These are phyloP conservation scores for Acleris cristana DNA, from an alignment of 2,888 invertebrate species.

Conservation along the genomic window DNA sequence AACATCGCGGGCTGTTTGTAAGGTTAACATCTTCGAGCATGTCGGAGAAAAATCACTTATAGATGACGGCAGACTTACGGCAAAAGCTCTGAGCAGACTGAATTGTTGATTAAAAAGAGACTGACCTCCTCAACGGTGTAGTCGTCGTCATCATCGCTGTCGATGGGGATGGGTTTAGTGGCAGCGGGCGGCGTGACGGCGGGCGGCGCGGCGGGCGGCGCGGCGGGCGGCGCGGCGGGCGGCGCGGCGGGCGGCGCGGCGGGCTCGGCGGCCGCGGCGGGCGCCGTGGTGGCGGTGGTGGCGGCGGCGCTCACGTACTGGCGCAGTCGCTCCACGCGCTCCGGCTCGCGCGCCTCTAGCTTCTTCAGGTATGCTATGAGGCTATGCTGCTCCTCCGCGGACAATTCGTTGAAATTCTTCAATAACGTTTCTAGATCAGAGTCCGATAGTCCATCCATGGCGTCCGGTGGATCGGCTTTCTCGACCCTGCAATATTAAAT, in stretches of 20 bases:
- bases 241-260: conserved; percentile 23
- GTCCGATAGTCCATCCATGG: conserved; percentile 91
- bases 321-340: conserved; percentile 89
- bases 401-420: conserved; percentile 90
- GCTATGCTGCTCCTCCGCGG: conserved; percentile 92
- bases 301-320: conserved; percentile 87
- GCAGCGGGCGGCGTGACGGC: conserved; percentile 25
- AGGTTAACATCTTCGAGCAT: too few species aligned
- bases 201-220: conserved; percentile 4
- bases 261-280: conserved; percentile 32
- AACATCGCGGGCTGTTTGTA: too few species aligned
- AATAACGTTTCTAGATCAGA: conserved; percentile 90
- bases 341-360: conserved; percentile 89
- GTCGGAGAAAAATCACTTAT: too few species aligned
- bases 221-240: conserved; percentile 13
- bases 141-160: conserved; percentile 88
- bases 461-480: conserved; percentile 64
- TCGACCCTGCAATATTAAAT: conserved; percentile 49
- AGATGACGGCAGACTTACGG: too few species aligned
- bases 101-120: background rate
- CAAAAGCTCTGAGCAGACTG: background rate
- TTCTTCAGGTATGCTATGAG: conserved; percentile 92
- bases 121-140: conserved; percentile 91
- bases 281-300: conserved; percentile 35
- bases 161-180: conserved; percentile 61